Evolutionary conservation across 2,113 vertebrate genomes (phyloP).

Genomic region (Mesocricetus auratus): DNA sequence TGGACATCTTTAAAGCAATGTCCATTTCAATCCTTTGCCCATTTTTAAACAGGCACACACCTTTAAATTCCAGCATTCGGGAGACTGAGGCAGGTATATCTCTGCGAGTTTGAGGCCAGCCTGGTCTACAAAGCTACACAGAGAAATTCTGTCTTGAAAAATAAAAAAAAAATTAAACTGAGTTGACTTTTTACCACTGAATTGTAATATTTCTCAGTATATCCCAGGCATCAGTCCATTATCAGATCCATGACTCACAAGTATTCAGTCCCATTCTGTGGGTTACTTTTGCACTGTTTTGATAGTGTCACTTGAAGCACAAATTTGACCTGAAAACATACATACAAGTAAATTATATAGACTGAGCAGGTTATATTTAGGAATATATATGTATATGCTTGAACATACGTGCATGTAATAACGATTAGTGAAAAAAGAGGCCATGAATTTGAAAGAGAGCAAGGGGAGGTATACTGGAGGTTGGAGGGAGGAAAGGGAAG

Average conservation of each 20-base stretch:
- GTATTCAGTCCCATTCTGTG: conserved; percentile 4
- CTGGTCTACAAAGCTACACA: no score
- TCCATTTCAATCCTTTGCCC: neutral
- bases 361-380: neutral
- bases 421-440: neutral
- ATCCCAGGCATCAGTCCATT: conserved; percentile 47
- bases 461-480: neutral
- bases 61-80: no score
- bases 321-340: neutral
- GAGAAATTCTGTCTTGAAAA: no score
- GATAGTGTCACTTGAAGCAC: conserved; percentile 34
- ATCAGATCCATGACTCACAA: conserved; percentile 33
- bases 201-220: conserved; percentile 49
- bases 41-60: conserved; percentile 17
- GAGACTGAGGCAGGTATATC: no score
- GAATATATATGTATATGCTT: neutral
- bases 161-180: neutral
- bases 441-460: neutral
- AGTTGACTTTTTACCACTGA: conserved; percentile 20
- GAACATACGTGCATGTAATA: neutral
- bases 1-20: conserved; percentile 14
- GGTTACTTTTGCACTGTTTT: conserved; percentile 45
- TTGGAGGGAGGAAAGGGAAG: neutral
- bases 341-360: neutral
- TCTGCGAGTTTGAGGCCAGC: no score